Base-by-base conservation (phyloP, 2,888 invertebrate species). In the Caenorhabditis macrosperma region DNA sequence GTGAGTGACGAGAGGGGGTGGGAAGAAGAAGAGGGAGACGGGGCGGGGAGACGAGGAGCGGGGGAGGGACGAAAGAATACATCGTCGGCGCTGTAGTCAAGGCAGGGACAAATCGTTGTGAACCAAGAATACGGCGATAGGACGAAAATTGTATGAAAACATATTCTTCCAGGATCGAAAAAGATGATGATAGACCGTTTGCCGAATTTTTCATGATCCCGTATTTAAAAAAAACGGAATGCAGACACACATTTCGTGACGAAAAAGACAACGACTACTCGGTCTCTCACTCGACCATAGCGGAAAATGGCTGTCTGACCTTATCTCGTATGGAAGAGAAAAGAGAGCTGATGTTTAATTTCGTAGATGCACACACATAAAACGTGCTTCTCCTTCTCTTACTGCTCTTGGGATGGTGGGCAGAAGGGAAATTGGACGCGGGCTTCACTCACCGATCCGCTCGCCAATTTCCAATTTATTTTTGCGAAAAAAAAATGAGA, bases 351-450 rank as follows among this genome's bases (percentile, higher is more conserved):
- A 64, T 71, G 61, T 63, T 71, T 71, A 71, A 71, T 71, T 71
- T 71, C 71, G 71, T 44, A 71, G 71, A 71, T 71, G 71, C 35
- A 71, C 61, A 46, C 52, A 41, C 46, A 55, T 44, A 71, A 63
- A 61, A 57, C 55, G 72, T 60, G 63, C 52, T 17, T 24, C 52
- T 66, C 26, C 15, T 15, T 26, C 12, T 46, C 26, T 57, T 24
- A 17, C 12, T 57, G n/a, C 28, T 46, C 24, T 1, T 48, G 30
- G 41, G 60, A 69, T 69, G 69, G 60, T 60, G 35, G 41, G 33
- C 54, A 30, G 46, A 44, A 48, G 52, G 71, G 71, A 64, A 72
- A 72, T 72, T 72, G 64, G 50, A 72, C 63, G 72, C 55, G 63
- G 55, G 63, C 63, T 50, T 48, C 72, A 72, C 61, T 72, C 63